Conservation (phyloP, 2,888 invertebrate species). For the Serrognathus titanus region DNA sequence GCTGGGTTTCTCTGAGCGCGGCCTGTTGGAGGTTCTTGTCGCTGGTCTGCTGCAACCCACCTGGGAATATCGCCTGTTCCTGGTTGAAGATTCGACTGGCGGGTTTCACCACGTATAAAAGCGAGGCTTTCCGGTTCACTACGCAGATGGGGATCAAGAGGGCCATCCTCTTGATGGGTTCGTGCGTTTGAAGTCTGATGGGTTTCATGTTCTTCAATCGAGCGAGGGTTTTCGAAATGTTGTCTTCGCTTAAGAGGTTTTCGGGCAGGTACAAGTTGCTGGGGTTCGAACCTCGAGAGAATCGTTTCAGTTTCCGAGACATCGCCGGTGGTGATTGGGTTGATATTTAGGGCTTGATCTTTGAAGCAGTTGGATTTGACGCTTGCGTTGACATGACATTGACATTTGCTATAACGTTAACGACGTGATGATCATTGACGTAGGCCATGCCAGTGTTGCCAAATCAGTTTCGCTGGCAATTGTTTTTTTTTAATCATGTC, state of each 20-base stretch:
- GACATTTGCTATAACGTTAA: too few species aligned
- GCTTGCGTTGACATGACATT: too few species aligned
- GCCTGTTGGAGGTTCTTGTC: constrained; percentile 64
- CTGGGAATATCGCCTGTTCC: constrained; percentile 74
- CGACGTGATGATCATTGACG: too few species aligned
- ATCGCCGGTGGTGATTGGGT: not conserved
- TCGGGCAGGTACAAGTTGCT: constrained; percentile 43
- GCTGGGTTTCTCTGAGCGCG: constrained; percentile 78
- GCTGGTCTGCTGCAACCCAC: constrained; percentile 67
- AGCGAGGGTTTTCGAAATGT: constrained; percentile 57
- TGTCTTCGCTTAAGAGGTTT: constrained; percentile 54
- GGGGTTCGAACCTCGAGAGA: not conserved
- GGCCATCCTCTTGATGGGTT: constrained; percentile 60
- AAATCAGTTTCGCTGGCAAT: too few species aligned
- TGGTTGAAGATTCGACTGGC: constrained; percentile 64
- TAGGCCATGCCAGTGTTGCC: too few species aligned
- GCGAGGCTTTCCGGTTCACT: constrained; percentile 62
- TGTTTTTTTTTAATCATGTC: too few species aligned
- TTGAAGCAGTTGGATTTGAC: too few species aligned
- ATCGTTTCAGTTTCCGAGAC: not conserved
- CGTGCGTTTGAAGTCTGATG: constrained; percentile 44
- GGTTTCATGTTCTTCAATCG: constrained; percentile 57
- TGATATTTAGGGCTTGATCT: too few species aligned
- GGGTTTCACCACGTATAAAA: constrained; percentile 79
- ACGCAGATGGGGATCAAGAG: constrained; percentile 79